Base-by-base conservation (phyloP, 2,113 vertebrate species). In the Calypte anna region DNA sequence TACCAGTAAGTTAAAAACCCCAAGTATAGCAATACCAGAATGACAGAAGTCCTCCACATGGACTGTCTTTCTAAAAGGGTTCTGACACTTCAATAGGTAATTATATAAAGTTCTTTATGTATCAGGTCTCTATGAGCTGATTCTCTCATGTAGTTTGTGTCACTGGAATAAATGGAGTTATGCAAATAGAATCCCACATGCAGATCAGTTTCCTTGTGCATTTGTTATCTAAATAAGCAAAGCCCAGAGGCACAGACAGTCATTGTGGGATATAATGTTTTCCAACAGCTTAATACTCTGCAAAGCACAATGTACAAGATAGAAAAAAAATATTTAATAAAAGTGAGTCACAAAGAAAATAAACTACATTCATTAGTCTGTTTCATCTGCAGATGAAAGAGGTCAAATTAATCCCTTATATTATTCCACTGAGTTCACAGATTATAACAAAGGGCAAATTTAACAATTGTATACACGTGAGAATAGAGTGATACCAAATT, bases 1-100 rank as follows among this genome's bases (percentile, higher is more conserved):
- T 28, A 72, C 11, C 5, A 31, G 70, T 15, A 72, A 82, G 61
- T 61, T 36, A 50, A 82, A 77, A 67, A 3, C 3, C 7, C 10
- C 12, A 19, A 12, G 27, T 67, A 50, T 7, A 48, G 25, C 53
- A 81, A 36, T n/a, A 54, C 9, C 30, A 43, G 51, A 81, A 59
- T 0, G 2, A 64, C n/a, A 43, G 3, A 64, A 30, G 13, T 4
- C 11, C 7, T 48, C 21, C 15, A 31, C n/a, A 36, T 14, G 33
- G 46, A 43, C 16, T 31, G 6, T 55, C 38, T 72, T 72, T 54
- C 63, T 77, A 36, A 61, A 72, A 54, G 14, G 16, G 9, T 86
- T 70, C 43, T 76, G 61, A 68, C 25, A 44, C 11, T 55, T 90
- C 70, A 50, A 19, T 25, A 55, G 6, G 9, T 66, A 66, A 86